A percentile compares a stretch with the other conserved stretches of the same genome.
phyloP scores from a whole-genome alignment of 2,113 vertebrate species.

The Australoheros scitulus region DNA sequence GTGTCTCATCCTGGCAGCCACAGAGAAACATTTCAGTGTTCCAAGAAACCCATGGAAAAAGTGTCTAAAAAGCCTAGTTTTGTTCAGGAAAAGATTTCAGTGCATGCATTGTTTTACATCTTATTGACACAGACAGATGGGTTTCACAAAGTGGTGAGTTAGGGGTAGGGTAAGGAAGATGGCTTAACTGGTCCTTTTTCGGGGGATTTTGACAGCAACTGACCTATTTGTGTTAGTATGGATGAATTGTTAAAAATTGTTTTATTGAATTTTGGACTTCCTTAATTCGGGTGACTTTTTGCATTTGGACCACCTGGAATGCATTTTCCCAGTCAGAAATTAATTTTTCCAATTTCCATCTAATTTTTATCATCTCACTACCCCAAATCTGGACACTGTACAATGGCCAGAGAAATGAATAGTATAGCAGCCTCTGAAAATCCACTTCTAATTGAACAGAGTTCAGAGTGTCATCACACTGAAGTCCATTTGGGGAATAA shows the following conservation, averaged over 20 bases:
- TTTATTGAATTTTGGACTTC: background rate
- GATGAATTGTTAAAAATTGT: background rate
- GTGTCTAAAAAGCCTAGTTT: background rate
- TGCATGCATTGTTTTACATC: background rate
- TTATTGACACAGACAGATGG: background rate
- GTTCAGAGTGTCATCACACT: background rate
- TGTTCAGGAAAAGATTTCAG: background rate
- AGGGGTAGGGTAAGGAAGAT: no score
- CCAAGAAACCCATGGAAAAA: background rate
- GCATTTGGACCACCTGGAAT: background rate
- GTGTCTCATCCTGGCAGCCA: background rate
- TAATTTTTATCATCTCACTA: background rate
- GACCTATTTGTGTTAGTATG: background rate
- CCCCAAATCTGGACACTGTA: background rate
- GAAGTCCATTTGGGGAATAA: background rate
- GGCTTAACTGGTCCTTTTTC: background rate
- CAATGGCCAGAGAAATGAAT: background rate
- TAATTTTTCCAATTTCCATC: background rate
- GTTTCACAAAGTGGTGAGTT: background rate
- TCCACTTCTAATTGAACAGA: background rate
- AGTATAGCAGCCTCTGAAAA: background rate
- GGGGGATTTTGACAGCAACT: background rate
- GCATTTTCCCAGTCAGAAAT: background rate
- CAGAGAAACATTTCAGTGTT: background rate
- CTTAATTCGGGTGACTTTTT: background rate